Conservation (phyloP, 2,113 vertebrate genomes). For the Paraplagusia blochii region DNA sequence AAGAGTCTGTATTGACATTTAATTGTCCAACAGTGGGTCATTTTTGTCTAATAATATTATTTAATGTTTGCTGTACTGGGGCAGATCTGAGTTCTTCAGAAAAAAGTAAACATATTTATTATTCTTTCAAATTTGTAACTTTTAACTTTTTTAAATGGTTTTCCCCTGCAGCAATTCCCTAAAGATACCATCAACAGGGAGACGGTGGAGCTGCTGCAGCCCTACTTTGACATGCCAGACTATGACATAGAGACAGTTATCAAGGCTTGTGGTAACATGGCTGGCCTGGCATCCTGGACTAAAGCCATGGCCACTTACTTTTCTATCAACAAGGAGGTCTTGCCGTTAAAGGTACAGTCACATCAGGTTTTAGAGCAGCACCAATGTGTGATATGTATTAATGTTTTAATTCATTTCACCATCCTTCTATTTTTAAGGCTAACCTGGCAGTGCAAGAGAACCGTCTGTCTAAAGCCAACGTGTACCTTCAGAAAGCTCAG, state of each 20-base stretch:
- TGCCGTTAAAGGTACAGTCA: slow-evolving; percentile 96
- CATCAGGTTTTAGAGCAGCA: too few relatives aligned
- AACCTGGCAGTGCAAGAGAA: slow-evolving; percentile 66
- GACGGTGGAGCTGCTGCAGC: slow-evolving; percentile 87
- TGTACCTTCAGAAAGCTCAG: slow-evolving; percentile 62
- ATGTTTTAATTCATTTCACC: not conserved
- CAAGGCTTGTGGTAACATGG: slow-evolving; percentile 91
- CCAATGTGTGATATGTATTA: too few relatives aligned
- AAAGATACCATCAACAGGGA: slow-evolving; percentile 96
- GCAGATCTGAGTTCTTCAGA: too few relatives aligned
- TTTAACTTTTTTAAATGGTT: slow-evolving; percentile 2
- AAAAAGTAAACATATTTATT: too few relatives aligned
- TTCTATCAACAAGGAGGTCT: slow-evolving; percentile 93
- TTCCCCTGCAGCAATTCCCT: slow-evolving; percentile 85
- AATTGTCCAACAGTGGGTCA: too few relatives aligned
- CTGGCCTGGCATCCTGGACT: slow-evolving; percentile 94
- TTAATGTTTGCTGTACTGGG: too few relatives aligned
- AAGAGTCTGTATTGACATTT: too few relatives aligned
- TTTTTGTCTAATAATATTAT: too few relatives aligned
- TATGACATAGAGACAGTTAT: slow-evolving; percentile 94
- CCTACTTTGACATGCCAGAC: slow-evolving; percentile 93
- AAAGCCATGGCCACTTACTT: slow-evolving; percentile 95
- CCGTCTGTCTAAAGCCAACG: slow-evolving; percentile 56
- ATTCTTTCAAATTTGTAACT: not conserved
- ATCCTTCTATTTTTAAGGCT: slow-evolving; percentile 38